These are phyloP conservation scores for Spilogale gracilis DNA, from an alignment of 2,113 vertebrate genomes.

Conservation along the genomic window DNA sequence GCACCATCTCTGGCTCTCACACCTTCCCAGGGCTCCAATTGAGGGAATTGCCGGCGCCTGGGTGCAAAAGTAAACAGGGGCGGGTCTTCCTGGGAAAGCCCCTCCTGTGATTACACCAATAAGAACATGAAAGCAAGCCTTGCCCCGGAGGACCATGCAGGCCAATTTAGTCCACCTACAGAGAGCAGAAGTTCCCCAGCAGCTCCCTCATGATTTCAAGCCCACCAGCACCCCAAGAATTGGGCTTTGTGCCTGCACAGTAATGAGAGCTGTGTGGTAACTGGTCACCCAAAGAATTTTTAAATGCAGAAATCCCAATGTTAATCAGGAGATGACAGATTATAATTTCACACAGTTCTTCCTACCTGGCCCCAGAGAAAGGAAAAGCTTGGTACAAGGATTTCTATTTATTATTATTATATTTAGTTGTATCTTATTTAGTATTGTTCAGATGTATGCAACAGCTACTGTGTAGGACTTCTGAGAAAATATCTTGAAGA, in stretches of 20 bases:
- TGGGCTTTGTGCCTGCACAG: fast-evolving
- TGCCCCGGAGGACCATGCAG: background rate
- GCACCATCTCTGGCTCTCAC: background rate
- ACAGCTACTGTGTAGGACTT: background rate
- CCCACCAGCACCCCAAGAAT: background rate
- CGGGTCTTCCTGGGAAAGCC: background rate
- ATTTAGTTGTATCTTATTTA: background rate
- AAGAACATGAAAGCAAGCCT: constrained; percentile 55
- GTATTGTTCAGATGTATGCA: background rate
- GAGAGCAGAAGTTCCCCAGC: background rate
- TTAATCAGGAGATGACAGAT: background rate
- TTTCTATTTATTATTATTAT: background rate
- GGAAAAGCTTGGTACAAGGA: background rate
- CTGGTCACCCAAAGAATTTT: no score
- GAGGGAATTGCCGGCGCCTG: background rate
- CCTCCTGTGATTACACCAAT: constrained; percentile 14
- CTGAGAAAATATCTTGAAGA: background rate
- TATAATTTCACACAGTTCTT: background rate
- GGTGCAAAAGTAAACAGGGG: constrained; percentile 46
- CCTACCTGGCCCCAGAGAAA: background rate
- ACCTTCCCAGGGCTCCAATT: constrained; percentile 30
- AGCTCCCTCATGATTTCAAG: background rate
- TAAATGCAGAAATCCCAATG: background rate
- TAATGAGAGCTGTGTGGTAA: fast-evolving
- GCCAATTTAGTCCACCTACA: background rate